Evolutionary conservation across 2,797 vertebrate genomes (phyloP), one percentile per base, ranked within the genome.

Genomic region (Anguilla marmorata): DNA sequence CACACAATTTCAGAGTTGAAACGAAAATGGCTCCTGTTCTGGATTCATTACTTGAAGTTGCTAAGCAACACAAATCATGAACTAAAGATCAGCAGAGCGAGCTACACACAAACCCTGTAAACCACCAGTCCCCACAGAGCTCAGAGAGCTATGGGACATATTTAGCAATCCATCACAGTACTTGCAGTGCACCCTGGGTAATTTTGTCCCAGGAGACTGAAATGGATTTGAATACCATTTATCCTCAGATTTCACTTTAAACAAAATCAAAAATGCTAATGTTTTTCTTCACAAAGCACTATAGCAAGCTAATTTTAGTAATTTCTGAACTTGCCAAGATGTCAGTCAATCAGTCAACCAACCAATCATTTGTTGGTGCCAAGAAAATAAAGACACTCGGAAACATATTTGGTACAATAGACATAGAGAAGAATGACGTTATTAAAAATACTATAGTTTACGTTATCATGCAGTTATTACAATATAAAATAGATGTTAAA

Each of bases 21-120:
- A 48, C 24, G 14, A 11, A 27, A 87, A 33, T 12, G 16, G 41
- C 45, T 52, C 45, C 58, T 66, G 52, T 69, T 83, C 54, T 45
- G 19, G 11, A 37, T 11, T 30, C 24, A 84, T 9, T 54, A 4
- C n/a, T 84, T 84, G 14, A 85, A 58, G 83, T 88, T 74, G 48
- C 87, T 88, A 84, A 88, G 87, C 82, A 88, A 88, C 87, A 54
- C 5, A n/a, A 21, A 74, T 30, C 52, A 41, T 37, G 16, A 41
- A 45, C 69, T 16, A 66, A 14, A 54, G 21, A 54, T 30, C 87
- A 69, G 37, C 52, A 88, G 87, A 88, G 82, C 82, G 87, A 50
- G 63, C 48, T 85, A 45, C 24, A 50, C 1, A n/a, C 79, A 83
- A 52, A 50, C 45, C 21, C 45, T 83, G 45, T 0, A 37, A 16